phyloP scores from a whole-genome alignment of 2,888 invertebrate species.

The Liodrosophila aerea region DNA sequence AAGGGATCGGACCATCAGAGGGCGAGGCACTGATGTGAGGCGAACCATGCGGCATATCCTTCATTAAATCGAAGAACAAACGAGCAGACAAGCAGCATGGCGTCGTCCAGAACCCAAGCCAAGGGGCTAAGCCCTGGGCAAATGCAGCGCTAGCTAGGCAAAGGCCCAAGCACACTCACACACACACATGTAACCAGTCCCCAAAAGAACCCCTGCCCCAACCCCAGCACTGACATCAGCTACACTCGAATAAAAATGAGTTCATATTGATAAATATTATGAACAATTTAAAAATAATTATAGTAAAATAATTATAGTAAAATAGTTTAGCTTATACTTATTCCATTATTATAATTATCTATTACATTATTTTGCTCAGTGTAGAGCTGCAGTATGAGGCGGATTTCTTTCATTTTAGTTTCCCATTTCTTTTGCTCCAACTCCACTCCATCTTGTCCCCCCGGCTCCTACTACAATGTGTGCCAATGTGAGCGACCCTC shows the following conservation, averaged over 20 bases:
- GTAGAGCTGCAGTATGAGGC: constrained; percentile 7
- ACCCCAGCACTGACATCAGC: constrained; percentile 9
- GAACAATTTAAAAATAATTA: too few species aligned
- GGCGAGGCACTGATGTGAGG: constrained; percentile 52
- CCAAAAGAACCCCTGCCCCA: constrained; percentile 17
- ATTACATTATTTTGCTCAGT: not conserved
- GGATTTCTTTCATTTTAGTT: constrained; percentile 78
- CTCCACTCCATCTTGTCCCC: constrained; percentile 2
- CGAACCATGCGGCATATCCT: constrained; percentile 70
- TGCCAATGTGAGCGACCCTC: constrained; percentile 62
- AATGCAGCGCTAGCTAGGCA: too few species aligned
- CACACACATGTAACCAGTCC: constrained; percentile 29
- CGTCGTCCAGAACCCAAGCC: constrained; percentile 49
- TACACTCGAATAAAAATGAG: not conserved
- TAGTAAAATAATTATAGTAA: too few species aligned
- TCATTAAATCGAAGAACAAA: constrained; percentile 78
- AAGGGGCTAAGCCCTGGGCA: constrained; percentile 40
- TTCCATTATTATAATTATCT: too few species aligned
- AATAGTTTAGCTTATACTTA: too few species aligned
- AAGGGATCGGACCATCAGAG: constrained; percentile 29
- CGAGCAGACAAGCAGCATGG: constrained; percentile 73
- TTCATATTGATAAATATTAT: too few species aligned
- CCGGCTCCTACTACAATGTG: constrained; percentile 38
- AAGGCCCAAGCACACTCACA: constrained; percentile 14
- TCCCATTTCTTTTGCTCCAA: constrained; percentile 64